Base-by-base conservation (phyloP, 2,888 invertebrate genomes). In the Amphipyra tragopoginis region DNA sequence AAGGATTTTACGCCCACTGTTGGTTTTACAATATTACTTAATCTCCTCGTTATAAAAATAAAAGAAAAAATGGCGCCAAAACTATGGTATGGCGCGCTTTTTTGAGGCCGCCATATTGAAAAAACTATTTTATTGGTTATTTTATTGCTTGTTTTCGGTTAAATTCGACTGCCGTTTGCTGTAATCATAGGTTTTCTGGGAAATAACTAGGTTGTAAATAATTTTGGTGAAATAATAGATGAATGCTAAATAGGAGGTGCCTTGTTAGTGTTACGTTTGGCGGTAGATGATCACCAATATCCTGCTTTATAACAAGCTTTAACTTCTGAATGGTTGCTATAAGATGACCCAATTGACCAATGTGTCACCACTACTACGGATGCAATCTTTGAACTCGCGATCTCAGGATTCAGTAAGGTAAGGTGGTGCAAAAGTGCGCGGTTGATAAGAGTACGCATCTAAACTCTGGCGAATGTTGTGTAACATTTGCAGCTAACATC, bases 11-110 rank as follows among this genome's bases (percentile, higher is more conserved):
- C 93, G 91, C 93, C 92, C 92, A 87, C 86, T 92, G 90, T 93
- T 92, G 90, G 87, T 91, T 93, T 92, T 84, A 90, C 86, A 86
- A 84, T 91, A 92, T 91, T 90, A 88, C 89, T 92, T 88, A 91
- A 92, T 91, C 88, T 86, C 74, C 78, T 80, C 77, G 78, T 80
- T 83, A 75, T 74, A 77, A 82, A 85, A 87, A 70, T 61, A 84
- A 77, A 75, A 65, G 26, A 80, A 89, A 88, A 89, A 89, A 86
- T 81, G 88, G 87, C 88, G 90, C 86, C 88, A 86, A 87, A 85
- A 77, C 76, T 78, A 79, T 55, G 55, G 48, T 40, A 63, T 67
- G 81, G 72, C 69, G 73, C 65, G 65, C 75, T 84, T 86, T 86
- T 58, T 84, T 77, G 38, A 68, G 40, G 64, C 69, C 59, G 80